Evolutionary conservation across 2,797 vertebrate genomes (phyloP).

Genomic region (Channallabes apus): DNA sequence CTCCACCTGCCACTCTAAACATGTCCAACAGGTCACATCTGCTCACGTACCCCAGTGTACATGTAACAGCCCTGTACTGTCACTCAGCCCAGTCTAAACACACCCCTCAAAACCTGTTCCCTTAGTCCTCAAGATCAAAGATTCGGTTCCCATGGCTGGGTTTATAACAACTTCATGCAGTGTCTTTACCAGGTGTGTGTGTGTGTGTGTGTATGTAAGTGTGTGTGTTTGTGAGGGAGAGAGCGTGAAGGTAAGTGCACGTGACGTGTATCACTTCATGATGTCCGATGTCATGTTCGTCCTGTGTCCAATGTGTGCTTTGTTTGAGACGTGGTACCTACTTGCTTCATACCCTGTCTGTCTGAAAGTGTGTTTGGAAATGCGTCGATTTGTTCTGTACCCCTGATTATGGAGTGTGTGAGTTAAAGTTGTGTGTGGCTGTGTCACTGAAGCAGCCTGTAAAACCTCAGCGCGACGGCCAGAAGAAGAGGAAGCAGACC

Average conservation of each 20-base stretch:
- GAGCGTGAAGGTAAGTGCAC: conserved; percentile 32
- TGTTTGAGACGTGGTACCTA: not conserved
- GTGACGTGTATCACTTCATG: not conserved
- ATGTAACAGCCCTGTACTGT: not conserved
- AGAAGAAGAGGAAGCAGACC: conserved; percentile 82
- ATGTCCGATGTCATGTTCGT: not conserved
- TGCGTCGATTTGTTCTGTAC: not conserved
- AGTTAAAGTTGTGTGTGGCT: not conserved
- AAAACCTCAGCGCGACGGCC: conserved; percentile 74
- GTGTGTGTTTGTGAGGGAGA: conserved; percentile 9
- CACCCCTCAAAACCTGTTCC: not conserved
- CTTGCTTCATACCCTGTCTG: not conserved
- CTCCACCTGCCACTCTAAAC: conserved; percentile 30
- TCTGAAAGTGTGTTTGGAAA: not conserved
- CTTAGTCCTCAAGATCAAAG: not conserved
- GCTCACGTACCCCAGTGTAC: not conserved
- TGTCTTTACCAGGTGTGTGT: not conserved
- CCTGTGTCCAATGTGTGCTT: not conserved
- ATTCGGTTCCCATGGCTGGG: conserved; percentile 11
- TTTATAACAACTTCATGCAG: not conserved
- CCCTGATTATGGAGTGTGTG: not conserved
- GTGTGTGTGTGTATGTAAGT: not conserved
- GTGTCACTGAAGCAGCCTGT: conserved; percentile 64
- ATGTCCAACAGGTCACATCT: conserved; percentile 20
- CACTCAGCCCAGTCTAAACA: not conserved